Evolutionary conservation across 2,888 invertebrate species (phyloP).

Genomic region (Colletes collaris): DNA sequence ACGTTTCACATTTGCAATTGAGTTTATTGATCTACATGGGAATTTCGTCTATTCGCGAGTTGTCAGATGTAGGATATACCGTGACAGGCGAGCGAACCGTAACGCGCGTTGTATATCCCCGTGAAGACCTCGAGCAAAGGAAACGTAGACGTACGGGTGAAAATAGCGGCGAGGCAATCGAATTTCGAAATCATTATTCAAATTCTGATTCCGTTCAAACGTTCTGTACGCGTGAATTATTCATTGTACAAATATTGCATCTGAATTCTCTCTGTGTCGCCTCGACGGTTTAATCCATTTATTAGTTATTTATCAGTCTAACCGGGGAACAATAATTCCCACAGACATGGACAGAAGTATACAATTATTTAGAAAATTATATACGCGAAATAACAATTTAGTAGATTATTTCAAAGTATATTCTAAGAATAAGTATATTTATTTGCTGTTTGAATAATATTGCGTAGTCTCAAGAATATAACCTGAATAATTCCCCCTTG

Average conservation of each 20-base stretch:
- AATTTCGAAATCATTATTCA: neutral
- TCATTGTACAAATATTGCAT: no score
- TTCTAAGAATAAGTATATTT: no score
- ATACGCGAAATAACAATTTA: no score
- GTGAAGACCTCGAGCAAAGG: neutral
- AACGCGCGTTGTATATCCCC: neutral
- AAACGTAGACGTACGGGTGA: neutral
- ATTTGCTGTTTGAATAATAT: neutral
- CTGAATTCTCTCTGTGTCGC: no score
- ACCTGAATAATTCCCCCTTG: no score
- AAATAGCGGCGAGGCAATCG: neutral
- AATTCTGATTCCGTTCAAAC: neutral
- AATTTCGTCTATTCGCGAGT: neutral
- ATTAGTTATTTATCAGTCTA: no score
- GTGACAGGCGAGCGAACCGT: neutral
- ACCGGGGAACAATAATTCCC: no score
- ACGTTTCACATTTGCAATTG: neutral
- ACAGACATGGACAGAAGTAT: no score
- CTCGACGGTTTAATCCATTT: no score
- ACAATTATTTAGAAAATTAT: no score
- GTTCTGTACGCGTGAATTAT: no score
- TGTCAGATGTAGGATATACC: neutral
- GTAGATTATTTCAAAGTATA: no score
- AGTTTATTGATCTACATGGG: conserved; percentile 5
- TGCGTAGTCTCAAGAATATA: neutral